Conservation (phyloP, 1,140 invertebrate species). For the Magallana angulata region DNA sequence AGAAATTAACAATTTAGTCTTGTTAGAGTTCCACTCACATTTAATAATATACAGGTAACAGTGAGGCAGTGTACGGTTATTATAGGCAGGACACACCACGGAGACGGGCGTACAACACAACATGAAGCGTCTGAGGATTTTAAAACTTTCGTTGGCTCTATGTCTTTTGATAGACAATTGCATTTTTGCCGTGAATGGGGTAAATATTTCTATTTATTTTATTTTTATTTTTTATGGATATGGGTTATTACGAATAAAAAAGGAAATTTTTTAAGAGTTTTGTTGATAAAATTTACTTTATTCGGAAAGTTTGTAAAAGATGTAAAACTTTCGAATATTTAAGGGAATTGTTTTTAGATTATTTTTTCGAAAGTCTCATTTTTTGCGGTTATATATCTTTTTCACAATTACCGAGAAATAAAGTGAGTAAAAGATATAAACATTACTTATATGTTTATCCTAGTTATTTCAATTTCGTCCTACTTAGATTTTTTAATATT, state of each 20-base stretch:
- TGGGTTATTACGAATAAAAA: neutral
- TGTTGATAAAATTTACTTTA: neutral
- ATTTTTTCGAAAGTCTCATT: neutral
- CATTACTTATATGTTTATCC: too few relatives aligned
- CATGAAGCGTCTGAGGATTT: neutral
- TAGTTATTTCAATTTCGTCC: too few relatives aligned
- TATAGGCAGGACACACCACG: neutral
- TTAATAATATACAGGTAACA: conserved; percentile 2
- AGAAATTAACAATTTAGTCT: conserved; percentile 20
- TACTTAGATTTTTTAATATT: too few relatives aligned
- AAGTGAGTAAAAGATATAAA: too few relatives aligned
- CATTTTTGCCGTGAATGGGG: neutral
- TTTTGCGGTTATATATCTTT: neutral
- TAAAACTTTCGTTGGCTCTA: neutral
- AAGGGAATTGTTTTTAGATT: neutral
- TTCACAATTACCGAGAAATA: too few relatives aligned
- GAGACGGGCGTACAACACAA: neutral
- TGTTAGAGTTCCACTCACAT: conserved; percentile 13
- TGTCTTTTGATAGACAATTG: neutral
- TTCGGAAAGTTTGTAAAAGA: neutral
- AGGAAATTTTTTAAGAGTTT: neutral
- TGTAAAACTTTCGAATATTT: neutral
- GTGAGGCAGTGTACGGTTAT: neutral
- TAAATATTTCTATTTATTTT: neutral
- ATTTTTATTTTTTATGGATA: neutral